Evolutionary conservation across 2,113 vertebrate genomes (phyloP).

Genomic region (Oncorhynchus gorbuscha): DNA sequence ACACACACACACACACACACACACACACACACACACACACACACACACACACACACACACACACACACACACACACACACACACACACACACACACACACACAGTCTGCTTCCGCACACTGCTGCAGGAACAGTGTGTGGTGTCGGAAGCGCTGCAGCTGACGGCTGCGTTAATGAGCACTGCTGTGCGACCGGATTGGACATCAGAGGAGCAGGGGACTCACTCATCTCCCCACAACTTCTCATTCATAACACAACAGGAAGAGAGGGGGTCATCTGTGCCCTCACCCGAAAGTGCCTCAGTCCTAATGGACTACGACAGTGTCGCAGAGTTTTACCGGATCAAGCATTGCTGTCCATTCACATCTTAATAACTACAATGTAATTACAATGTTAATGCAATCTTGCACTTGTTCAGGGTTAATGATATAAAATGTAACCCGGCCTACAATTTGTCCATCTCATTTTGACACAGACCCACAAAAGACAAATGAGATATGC

Average conservation of each 20-base stretch:
- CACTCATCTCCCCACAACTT: constrained; percentile 3
- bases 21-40: no score
- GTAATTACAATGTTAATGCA: background rate
- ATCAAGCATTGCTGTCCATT: background rate
- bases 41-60: no score
- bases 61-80: background rate
- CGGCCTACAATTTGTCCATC: background rate
- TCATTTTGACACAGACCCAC: background rate
- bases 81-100: constrained; percentile 18
- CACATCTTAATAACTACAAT: background rate
- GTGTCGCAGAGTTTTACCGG: background rate
- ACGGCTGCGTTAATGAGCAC: background rate
- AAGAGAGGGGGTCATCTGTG: constrained; percentile 6
- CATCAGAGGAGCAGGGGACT: constrained; percentile 21
- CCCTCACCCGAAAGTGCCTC: no score
- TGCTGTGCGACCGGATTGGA: constrained; percentile 13
- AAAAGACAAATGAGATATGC: background rate
- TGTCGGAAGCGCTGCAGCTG: background rate
- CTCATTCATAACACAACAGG: constrained; percentile 8
- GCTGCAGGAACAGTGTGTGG: constrained; percentile 11
- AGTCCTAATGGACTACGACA: no score
- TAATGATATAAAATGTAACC: no score
- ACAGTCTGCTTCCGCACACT: constrained; percentile 1
- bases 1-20: no score
- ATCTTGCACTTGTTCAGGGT: no score